Evolutionary conservation across 2,113 vertebrate species (phyloP).

Genomic region (Oostethus manadensis): DNA sequence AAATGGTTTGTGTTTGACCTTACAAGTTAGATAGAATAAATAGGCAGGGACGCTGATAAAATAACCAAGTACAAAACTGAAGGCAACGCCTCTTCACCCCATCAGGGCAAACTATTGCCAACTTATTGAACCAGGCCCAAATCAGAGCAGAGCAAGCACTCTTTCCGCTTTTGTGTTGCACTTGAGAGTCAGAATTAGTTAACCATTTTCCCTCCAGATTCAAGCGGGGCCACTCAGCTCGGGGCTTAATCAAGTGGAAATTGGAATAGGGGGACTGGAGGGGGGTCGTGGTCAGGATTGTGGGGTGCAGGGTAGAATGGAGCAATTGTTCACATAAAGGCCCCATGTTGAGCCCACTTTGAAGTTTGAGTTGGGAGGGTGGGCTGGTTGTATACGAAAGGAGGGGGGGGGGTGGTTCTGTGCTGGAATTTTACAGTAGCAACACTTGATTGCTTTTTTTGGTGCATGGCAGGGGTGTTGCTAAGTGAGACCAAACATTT

Average conservation of each 20-base stretch:
- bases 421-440: slow-evolving; percentile 58
- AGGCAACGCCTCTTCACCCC: not conserved
- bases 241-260: slow-evolving; percentile 80
- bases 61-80: too few species aligned
- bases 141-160: slow-evolving; percentile 21
- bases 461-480: slow-evolving; percentile 14
- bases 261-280: slow-evolving; percentile 50
- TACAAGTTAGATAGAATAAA: too few species aligned
- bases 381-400: not conserved
- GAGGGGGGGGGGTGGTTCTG: slow-evolving; percentile 6
- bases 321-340: slow-evolving; percentile 71
- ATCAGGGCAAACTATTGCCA: slow-evolving; percentile 15
- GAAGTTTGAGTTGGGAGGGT: slow-evolving; percentile 62
- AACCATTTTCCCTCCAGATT: slow-evolving; percentile 69
- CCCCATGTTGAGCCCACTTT: slow-evolving; percentile 69
- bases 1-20: too few species aligned
- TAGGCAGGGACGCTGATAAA: too few species aligned
- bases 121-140: slow-evolving; percentile 26
- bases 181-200: slow-evolving; percentile 57
- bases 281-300: slow-evolving; percentile 46
- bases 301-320: slow-evolving; percentile 68
- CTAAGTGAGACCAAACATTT: not conserved
- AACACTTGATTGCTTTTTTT: slow-evolving; percentile 39
- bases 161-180: slow-evolving; percentile 39
- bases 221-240: slow-evolving; percentile 57